Conservation (phyloP, 1,140 invertebrate species). For the Brachystomella parvula region DNA sequence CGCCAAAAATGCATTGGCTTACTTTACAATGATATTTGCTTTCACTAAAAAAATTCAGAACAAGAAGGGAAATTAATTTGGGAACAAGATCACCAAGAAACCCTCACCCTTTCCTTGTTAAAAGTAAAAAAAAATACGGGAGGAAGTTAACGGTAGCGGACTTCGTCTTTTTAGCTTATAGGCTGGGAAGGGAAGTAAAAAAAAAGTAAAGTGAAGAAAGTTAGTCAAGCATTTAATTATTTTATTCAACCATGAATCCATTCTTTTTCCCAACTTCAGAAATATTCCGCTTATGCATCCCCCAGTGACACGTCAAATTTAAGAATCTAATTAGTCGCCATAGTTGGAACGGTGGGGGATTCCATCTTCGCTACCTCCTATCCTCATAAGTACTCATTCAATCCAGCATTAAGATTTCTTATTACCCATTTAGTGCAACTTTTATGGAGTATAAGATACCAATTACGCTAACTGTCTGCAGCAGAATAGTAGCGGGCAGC, state of each 20-base stretch:
- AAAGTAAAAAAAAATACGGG: too few relatives aligned
- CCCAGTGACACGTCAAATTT: constrained; percentile 26
- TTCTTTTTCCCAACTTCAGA: constrained; percentile 28
- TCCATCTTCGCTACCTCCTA: too few relatives aligned
- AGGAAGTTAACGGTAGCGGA: background rate
- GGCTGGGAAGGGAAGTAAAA: constrained; percentile 18
- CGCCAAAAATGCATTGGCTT: background rate
- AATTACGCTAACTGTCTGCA: too few relatives aligned
- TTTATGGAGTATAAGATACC: too few relatives aligned
- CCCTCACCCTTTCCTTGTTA: background rate
- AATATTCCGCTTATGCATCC: constrained; percentile 24
- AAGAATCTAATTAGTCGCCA: constrained; percentile 28
- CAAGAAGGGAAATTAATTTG: background rate
- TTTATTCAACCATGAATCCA: constrained; percentile 32
- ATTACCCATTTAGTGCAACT: too few relatives aligned
- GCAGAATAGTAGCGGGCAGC: too few relatives aligned
- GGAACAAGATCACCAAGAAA: background rate
- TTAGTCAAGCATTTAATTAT: constrained; percentile 34
- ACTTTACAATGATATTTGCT: background rate
- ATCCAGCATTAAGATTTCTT: too few relatives aligned
- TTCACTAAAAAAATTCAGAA: background rate
- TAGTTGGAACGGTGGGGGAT: too few relatives aligned
- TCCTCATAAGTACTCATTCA: too few relatives aligned
- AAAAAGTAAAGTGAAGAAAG: constrained; percentile 25
- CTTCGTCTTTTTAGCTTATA: background rate